phyloP scores from a whole-genome alignment of 2,113 vertebrate genomes.

The Campylomormyrus numenius region DNA sequence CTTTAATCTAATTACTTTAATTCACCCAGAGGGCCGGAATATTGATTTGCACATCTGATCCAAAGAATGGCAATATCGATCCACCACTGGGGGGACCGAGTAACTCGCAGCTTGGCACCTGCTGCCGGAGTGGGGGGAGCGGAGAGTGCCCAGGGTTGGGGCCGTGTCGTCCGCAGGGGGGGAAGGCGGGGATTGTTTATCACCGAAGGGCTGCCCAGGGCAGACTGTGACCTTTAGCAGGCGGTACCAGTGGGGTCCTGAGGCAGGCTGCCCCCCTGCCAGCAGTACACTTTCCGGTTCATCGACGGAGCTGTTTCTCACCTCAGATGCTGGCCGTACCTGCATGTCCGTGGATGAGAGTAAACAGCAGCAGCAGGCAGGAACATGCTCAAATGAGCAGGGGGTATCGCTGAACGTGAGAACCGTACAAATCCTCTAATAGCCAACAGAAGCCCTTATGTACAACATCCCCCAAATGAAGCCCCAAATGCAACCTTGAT shows the following conservation, averaged over 20 bases:
- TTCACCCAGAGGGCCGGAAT: slow-evolving; percentile 22
- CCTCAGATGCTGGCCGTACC: background rate
- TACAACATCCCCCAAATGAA: background rate
- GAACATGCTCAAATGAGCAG: background rate
- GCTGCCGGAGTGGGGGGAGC: slow-evolving; percentile 7
- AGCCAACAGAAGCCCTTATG: background rate
- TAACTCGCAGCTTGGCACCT: slow-evolving; percentile 45
- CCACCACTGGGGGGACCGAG: slow-evolving; percentile 32
- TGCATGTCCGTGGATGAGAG: background rate
- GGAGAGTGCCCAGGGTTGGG: background rate
- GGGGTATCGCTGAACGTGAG: background rate
- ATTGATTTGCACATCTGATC: slow-evolving; percentile 52
- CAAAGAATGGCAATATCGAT: slow-evolving; percentile 53
- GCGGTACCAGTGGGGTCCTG: background rate
- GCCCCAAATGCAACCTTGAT: background rate
- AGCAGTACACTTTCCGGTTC: background rate
- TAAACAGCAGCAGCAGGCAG: background rate
- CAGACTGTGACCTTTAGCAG: background rate
- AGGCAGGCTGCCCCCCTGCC: background rate
- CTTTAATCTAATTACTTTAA: slow-evolving; percentile 22
- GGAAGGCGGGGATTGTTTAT: background rate
- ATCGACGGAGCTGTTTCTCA: background rate
- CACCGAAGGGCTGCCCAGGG: background rate
- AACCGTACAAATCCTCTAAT: background rate
- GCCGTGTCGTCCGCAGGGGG: background rate